Evolutionary conservation across 1,140 invertebrate genomes (phyloP).

Genomic region (Chrysomallon squamiferum): DNA sequence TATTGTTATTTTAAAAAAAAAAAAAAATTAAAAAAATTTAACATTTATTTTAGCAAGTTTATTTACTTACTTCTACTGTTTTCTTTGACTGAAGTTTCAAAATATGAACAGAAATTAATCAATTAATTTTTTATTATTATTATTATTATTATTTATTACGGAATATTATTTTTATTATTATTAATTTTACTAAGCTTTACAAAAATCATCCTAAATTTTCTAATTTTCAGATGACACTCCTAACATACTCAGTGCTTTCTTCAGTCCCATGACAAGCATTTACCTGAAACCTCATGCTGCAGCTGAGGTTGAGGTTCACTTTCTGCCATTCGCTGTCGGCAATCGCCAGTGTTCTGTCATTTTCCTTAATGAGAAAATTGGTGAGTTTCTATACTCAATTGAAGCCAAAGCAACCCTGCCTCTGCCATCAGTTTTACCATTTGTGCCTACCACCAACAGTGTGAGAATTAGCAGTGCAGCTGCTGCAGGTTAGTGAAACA

Average conservation of each 20-base stretch:
- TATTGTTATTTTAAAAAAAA: too few species aligned
- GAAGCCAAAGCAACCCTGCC: conserved; percentile 55
- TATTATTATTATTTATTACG: too few species aligned
- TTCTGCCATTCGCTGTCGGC: conserved; percentile 59
- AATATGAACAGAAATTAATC: too few species aligned
- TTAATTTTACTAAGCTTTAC: too few species aligned
- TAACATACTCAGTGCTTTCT: conserved; percentile 55
- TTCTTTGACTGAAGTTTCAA: too few species aligned
- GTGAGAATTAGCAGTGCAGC: conserved; percentile 57
- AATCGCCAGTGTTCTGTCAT: conserved; percentile 58
- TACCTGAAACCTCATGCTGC: conserved; percentile 37
- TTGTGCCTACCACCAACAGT: conserved; percentile 44
- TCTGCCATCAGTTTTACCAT: conserved; percentile 48
- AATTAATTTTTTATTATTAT: too few species aligned
- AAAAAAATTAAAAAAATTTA: too few species aligned
- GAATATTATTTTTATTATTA: too few species aligned
- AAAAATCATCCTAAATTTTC: too few species aligned
- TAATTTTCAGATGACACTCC: conserved; percentile 28
- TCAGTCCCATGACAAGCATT: conserved; percentile 41
- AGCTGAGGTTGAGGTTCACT: conserved; percentile 53
- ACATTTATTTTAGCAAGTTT: too few species aligned
- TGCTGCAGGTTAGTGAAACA: conserved; percentile 53
- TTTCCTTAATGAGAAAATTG: conserved; percentile 58
- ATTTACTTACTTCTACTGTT: too few species aligned
- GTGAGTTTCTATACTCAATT: conserved; percentile 63